phyloP scores from a whole-genome alignment of 2,888 invertebrate genomes.

The Xylota sylvarum region DNA sequence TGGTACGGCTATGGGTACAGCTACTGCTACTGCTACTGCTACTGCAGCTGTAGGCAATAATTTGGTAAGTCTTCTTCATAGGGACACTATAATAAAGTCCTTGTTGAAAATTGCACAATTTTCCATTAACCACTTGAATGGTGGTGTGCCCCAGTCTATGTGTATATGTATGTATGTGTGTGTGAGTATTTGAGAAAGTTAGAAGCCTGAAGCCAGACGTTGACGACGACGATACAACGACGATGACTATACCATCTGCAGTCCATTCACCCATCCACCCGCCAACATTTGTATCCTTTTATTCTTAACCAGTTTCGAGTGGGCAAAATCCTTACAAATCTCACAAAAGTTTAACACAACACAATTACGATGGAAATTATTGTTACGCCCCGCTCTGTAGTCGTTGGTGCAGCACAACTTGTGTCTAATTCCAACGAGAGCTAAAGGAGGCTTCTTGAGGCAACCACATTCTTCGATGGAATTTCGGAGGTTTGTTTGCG shows the following conservation, averaged over 20 bases:
- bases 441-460: slow-evolving; percentile 25
- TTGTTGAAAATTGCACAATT: slow-evolving; percentile 76
- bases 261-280: too few species aligned
- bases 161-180: neutral
- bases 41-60: slow-evolving; percentile 73
- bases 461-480: slow-evolving; percentile 61
- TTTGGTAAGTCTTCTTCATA: slow-evolving; percentile 69
- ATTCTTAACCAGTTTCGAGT: slow-evolving; percentile 51
- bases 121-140: slow-evolving; percentile 76
- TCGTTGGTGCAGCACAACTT: slow-evolving; percentile 43
- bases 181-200: slow-evolving; percentile 38
- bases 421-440: slow-evolving; percentile 49
- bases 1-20: too few species aligned
- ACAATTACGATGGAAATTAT: slow-evolving; percentile 75
- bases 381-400: slow-evolving; percentile 69
- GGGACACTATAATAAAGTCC: slow-evolving; percentile 69
- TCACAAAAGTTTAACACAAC: slow-evolving; percentile 76
- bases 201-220: slow-evolving; percentile 41
- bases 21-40: slow-evolving; percentile 22
- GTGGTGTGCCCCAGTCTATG: neutral
- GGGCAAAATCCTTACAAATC: slow-evolving; percentile 73
- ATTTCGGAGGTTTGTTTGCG: slow-evolving; percentile 52
- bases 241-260: slow-evolving; percentile 11
- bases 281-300: slow-evolving; percentile 17
- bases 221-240: slow-evolving; percentile 9